phyloP scores from a whole-genome alignment of 2,113 vertebrate genomes.

The Anser cygnoides region DNA sequence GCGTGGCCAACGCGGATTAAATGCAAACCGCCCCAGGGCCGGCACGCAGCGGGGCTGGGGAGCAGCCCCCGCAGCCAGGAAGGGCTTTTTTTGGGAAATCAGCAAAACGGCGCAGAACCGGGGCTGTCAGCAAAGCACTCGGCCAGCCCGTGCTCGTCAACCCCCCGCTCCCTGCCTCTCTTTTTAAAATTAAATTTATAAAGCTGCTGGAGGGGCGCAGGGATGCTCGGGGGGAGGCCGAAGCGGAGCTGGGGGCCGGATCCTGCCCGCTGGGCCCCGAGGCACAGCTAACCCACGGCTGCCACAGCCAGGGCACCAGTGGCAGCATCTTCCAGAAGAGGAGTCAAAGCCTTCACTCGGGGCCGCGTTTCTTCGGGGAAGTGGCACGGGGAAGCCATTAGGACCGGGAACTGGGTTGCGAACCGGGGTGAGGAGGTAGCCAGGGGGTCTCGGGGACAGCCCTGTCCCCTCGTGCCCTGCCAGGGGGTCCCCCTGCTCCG shows the following conservation, averaged over 20 bases:
- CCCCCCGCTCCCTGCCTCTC: background rate
- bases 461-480: too few species aligned
- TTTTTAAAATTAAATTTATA: background rate
- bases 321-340: background rate
- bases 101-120: background rate
- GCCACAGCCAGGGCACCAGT: too few species aligned
- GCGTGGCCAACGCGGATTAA: background rate
- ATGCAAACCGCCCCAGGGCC: background rate
- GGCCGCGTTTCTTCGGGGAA: background rate
- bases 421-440: background rate
- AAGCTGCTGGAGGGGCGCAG: background rate
- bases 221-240: background rate
- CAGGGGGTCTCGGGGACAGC: background rate
- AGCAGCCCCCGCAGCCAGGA: background rate
- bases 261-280: background rate
- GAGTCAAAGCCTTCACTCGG: background rate
- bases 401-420: background rate
- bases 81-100: background rate
- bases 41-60: background rate
- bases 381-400: background rate
- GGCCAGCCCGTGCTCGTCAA: too few species aligned
- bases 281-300: background rate
- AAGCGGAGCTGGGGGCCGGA: background rate
- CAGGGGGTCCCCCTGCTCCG: background rate
- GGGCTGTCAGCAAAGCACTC: background rate